Evolutionary conservation across 1,140 invertebrate species (phyloP).

Genomic region (Eriosoma lanigerum): DNA sequence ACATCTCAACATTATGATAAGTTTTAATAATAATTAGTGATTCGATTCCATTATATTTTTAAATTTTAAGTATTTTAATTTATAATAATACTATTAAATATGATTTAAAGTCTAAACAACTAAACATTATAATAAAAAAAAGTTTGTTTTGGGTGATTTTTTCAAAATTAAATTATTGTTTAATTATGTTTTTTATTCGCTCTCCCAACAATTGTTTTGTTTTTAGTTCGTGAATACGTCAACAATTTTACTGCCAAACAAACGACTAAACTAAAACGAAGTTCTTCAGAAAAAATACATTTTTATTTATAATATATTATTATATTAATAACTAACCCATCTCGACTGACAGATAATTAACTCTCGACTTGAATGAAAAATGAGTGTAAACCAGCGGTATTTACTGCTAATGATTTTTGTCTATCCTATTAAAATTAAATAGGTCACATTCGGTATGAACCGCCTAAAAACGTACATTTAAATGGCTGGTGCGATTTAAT

Average conservation of each 20-base stretch:
- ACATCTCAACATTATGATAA: background rate
- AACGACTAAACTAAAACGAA: background rate
- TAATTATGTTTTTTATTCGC: background rate
- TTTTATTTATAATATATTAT: too few species aligned
- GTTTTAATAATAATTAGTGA: conserved; percentile 5
- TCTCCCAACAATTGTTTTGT: background rate
- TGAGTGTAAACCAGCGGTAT: background rate
- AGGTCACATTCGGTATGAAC: background rate
- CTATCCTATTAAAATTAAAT: background rate
- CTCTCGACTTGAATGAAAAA: background rate
- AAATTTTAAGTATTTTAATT: background rate
- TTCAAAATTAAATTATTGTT: too few species aligned
- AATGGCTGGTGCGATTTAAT: background rate
- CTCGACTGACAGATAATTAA: too few species aligned
- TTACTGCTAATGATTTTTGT: background rate
- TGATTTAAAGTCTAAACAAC: too few species aligned
- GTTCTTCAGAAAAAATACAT: too few species aligned
- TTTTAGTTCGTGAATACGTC: background rate
- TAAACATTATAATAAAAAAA: too few species aligned
- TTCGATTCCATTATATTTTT: background rate
- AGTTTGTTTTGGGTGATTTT: too few species aligned
- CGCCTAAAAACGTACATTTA: background rate
- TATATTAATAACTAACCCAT: too few species aligned
- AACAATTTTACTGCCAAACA: background rate
- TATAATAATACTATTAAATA: too few species aligned